Conservation (phyloP, 2,113 vertebrate genomes). For the Murina feae region DNA sequence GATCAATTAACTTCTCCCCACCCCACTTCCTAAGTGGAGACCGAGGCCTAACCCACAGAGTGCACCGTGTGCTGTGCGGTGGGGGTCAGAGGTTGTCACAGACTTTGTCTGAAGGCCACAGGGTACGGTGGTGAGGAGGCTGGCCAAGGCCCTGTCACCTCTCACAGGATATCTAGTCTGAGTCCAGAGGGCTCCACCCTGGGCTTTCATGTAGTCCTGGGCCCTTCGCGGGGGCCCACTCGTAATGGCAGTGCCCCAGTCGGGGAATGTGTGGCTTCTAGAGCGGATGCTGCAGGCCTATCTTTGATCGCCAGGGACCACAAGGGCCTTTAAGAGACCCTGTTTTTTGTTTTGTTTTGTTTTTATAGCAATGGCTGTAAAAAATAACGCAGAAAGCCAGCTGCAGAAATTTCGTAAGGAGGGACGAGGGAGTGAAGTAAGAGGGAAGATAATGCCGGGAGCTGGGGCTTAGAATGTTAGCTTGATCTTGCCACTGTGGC, state of each 20-base stretch:
- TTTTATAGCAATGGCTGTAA: conserved; percentile 21
- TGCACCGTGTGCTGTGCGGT: neutral
- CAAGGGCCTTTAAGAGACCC: neutral
- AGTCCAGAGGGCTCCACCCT: neutral
- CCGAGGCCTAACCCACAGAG: neutral
- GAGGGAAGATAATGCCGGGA: neutral
- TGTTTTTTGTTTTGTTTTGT: conserved; percentile 52
- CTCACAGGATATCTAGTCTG: neutral
- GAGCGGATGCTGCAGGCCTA: neutral
- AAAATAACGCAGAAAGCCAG: neutral
- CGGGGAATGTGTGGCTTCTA: neutral
- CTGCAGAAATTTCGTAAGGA: conserved; percentile 5
- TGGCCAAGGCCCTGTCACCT: neutral
- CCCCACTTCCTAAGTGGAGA: neutral
- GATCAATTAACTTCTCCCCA: neutral
- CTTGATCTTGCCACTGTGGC: neutral
- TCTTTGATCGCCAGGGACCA: neutral
- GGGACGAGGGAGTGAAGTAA: neutral
- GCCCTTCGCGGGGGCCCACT: neutral
- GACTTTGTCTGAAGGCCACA: neutral
- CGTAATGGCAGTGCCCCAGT: neutral
- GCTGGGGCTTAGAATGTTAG: neutral
- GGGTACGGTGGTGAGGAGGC: neutral
- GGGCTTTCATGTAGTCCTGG: neutral
- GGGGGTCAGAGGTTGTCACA: neutral